Evolutionary conservation across 64 coral and sea anemone species (phyloP).

Genomic region (Actinia tenebrosa): DNA sequence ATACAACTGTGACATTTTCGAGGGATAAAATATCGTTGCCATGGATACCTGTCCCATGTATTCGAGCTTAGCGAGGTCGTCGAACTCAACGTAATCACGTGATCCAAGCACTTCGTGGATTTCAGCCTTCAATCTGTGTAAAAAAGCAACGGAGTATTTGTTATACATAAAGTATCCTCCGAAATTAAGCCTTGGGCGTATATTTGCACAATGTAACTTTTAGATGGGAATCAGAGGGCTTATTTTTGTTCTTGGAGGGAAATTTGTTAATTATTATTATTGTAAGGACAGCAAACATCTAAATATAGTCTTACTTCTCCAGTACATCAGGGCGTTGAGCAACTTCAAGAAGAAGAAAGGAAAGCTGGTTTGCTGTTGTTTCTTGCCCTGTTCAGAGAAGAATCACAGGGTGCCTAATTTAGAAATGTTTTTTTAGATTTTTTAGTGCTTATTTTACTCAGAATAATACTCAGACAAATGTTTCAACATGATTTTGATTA

Average conservation of each 20-base stretch:
- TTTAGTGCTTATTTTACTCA: no score
- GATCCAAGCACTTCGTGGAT: slow-evolving; percentile 11
- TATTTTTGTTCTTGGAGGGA: no score
- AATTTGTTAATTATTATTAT: no score
- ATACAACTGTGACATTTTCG: no score
- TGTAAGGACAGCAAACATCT: no score
- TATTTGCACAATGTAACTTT: no score
- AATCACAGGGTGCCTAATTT: not conserved
- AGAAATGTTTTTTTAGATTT: no score
- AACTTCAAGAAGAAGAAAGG: slow-evolving; percentile 3
- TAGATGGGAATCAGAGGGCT: no score
- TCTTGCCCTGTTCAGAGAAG: slow-evolving; percentile 3
- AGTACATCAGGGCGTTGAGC: not conserved
- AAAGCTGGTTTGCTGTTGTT: slow-evolving; percentile 22
- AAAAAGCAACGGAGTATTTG: not conserved
- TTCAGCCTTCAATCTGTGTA: not conserved
- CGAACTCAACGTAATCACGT: slow-evolving; percentile 17
- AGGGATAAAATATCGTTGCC: not conserved
- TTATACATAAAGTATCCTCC: no score
- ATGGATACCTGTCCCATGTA: slow-evolving; percentile 21
- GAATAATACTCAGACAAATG: no score
- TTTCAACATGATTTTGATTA: no score
- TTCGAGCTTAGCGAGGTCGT: slow-evolving; percentile 21
- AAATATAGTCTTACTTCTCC: slow-evolving; percentile 5
- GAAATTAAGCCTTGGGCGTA: no score